A percentile compares a stretch with the other conserved stretches of the same genome.
These are phyloP conservation scores for Drosophila sturtevanti DNA, from an alignment of 1,140 invertebrate species.

Conservation along the genomic window DNA sequence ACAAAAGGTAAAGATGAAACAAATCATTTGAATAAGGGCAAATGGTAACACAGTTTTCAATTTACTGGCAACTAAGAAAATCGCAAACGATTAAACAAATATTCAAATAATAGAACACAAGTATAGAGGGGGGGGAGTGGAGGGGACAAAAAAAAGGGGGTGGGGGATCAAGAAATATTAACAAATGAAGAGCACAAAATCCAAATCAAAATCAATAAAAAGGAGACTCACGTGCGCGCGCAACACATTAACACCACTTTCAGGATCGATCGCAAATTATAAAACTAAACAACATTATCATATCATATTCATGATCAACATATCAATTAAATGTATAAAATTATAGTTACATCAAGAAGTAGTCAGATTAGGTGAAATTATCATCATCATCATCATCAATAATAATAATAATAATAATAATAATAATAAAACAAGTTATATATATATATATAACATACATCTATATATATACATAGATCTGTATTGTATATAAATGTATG, in stretches of 20 bases:
- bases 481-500: background rate
- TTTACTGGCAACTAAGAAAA: conserved; percentile 56
- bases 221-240: conserved; percentile 79
- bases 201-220: conserved; percentile 58
- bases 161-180: conserved; percentile 34
- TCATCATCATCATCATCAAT: background rate
- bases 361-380: conserved; percentile 1
- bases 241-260: conserved; percentile 78
- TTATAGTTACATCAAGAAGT: conserved; percentile 36
- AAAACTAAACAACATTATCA: conserved; percentile 78
- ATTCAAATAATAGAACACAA: too few species aligned
- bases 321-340: conserved; percentile 27
- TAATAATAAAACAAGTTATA: background rate
- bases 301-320: conserved; percentile 62
- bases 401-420: background rate
- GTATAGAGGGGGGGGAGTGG: conserved; percentile 11
- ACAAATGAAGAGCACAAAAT: conserved; percentile 76
- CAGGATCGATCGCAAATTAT: conserved; percentile 11
- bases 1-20: conserved; percentile 47
- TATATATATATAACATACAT: background rate
- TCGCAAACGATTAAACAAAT: conserved; percentile 56
- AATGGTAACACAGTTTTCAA: conserved; percentile 22
- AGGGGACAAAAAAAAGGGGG: conserved; percentile 39
- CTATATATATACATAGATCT: too few species aligned
- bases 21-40: conserved; percentile 32